Percentiles rank a stretch among this genome's conserved stretches.
Evolutionary conservation across 2,113 vertebrate species (phyloP).

Genomic region (Petaurus breviceps): DNA sequence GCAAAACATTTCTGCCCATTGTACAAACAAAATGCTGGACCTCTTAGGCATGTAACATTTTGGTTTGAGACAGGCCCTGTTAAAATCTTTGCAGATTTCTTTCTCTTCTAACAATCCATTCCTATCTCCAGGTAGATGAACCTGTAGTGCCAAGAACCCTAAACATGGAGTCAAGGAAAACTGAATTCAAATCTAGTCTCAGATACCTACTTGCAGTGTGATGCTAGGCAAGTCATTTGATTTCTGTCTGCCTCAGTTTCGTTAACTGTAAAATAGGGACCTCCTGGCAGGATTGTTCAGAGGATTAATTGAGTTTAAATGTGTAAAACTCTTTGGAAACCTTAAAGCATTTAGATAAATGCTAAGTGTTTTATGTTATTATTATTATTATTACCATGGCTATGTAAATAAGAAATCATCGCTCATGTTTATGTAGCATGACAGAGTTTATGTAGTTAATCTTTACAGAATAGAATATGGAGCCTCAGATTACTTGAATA

Average conservation of each 20-base stretch:
- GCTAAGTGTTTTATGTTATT: neutral
- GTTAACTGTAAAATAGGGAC: neutral
- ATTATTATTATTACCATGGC: neutral
- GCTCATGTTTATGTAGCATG: neutral
- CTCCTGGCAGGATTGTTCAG: slow-evolving; percentile 12
- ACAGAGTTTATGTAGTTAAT: neutral
- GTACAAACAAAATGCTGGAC: neutral
- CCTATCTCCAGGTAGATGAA: neutral
- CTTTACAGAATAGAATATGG: neutral
- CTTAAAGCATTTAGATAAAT: neutral
- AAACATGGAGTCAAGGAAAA: neutral
- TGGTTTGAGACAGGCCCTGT: neutral
- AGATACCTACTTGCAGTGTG: neutral
- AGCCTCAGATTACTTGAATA: slow-evolving; percentile 2
- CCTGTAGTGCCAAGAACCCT: neutral
- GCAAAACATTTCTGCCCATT: neutral
- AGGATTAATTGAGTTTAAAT: slow-evolving; percentile 12
- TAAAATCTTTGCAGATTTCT: neutral
- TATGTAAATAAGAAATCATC: neutral
- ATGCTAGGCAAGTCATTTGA: neutral
- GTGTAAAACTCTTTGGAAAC: neutral
- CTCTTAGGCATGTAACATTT: neutral
- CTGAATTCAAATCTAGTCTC: neutral
- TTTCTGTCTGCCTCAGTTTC: neutral
- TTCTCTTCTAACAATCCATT: neutral